A percentile compares a stretch with the other conserved stretches of the same genome.
Evolutionary conservation across 2,113 vertebrate species (phyloP).

Genomic region (Nyctereutes procyonoides): DNA sequence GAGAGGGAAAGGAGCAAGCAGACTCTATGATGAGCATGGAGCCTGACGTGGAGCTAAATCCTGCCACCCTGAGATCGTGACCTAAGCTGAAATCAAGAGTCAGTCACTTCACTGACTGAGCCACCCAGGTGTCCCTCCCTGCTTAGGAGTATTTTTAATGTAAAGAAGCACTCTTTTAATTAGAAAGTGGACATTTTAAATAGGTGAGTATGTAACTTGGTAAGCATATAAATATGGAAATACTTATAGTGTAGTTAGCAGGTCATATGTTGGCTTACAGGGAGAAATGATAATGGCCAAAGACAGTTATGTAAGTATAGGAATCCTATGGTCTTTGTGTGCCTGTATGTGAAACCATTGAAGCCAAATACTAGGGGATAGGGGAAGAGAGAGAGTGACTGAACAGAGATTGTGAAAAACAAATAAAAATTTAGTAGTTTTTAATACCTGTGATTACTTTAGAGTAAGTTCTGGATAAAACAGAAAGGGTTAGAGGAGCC

Average conservation of each 20-base stretch:
- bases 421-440: not conserved
- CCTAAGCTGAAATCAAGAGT: not conserved
- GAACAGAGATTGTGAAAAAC: not conserved
- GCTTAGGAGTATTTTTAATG: not conserved
- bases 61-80: not conserved
- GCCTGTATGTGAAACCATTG: not conserved
- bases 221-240: not conserved
- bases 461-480: not conserved
- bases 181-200: not conserved
- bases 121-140: not conserved
- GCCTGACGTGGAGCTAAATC: not conserved
- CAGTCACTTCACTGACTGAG: not conserved
- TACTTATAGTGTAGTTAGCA: not conserved
- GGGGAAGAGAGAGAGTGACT: not conserved
- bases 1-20: not conserved
- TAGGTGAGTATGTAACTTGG: not conserved
- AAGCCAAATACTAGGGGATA: not conserved
- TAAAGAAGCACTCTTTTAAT: not conserved
- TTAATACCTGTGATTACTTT: conserved; percentile 11
- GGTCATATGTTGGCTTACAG: not conserved
- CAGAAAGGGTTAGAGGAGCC: not conserved
- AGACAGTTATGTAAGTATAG: not conserved
- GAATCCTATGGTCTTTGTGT: not conserved
- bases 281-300: not conserved
- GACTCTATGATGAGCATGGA: not conserved